phyloP scores from a whole-genome alignment of 2,113 vertebrate genomes.

The Coryphaenoides rupestris region DNA sequence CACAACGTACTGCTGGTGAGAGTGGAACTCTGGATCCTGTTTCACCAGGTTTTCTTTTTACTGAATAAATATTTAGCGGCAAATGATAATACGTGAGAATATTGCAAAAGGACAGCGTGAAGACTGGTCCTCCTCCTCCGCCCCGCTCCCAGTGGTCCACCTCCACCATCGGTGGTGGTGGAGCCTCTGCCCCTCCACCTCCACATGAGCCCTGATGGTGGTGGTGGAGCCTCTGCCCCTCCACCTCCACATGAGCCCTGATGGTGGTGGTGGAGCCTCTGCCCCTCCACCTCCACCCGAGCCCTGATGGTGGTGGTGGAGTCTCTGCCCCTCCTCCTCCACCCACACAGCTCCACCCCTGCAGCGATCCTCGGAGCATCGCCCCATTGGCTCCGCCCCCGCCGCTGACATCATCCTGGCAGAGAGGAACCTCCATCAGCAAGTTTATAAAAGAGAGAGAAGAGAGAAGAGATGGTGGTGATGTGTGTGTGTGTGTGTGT shows the following conservation, averaged over 20 bases:
- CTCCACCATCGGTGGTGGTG: neutral
- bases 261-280: conserved; percentile 16
- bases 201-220: neutral
- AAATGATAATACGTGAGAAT: no score
- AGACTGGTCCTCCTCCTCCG: no score
- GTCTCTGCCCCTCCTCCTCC: conserved; percentile 57
- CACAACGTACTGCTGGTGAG: no score
- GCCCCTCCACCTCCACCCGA: conserved; percentile 22
- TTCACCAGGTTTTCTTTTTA: no score
- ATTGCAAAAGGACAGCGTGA: no score
- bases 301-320: conserved; percentile 39
- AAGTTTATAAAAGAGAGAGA: conserved; percentile 60
- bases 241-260: conserved; percentile 4
- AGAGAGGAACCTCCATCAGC: conserved; percentile 59
- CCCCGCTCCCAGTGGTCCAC: conserved; percentile 5
- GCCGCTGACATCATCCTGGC: conserved; percentile 66
- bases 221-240: conserved; percentile 23
- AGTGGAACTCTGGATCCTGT: no score
- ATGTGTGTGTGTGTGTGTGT: conserved; percentile 15
- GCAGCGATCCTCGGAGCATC: conserved; percentile 63
- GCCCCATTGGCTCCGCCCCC: conserved; percentile 56
- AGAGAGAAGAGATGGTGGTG: conserved; percentile 23
- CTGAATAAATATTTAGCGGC: no score
- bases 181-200: conserved; percentile 28
- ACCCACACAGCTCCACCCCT: conserved; percentile 61